A percentile compares a stretch with the other conserved stretches of the same genome.
phyloP scores from a whole-genome alignment of 2,113 vertebrate species.

The Amazona guildingii region DNA sequence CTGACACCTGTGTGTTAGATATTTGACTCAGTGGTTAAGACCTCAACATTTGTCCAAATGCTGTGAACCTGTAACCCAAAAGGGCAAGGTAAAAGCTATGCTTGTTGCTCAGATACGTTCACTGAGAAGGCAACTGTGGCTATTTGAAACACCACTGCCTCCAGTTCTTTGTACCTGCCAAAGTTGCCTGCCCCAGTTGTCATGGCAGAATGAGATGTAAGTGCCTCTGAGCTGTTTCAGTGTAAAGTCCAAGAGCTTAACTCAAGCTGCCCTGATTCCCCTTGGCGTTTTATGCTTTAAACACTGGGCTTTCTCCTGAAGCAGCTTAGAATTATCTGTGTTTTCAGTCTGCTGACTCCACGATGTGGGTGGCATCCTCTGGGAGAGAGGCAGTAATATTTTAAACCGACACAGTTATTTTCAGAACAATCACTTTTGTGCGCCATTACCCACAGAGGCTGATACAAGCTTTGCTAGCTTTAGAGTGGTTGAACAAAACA shows the following conservation, averaged over 20 bases:
- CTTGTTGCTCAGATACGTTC: neutral
- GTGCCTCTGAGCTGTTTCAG: neutral
- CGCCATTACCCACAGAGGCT: neutral
- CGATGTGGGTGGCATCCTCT: conserved; percentile 33
- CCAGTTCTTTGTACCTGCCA: neutral
- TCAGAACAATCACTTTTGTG: neutral
- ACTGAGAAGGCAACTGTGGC: neutral
- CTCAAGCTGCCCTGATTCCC: neutral
- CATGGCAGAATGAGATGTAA: neutral
- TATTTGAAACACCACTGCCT: neutral
- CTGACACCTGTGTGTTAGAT: neutral
- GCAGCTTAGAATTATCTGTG: neutral
- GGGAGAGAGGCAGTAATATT: conserved; percentile 13
- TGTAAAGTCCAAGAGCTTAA: neutral
- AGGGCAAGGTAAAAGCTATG: fast-evolving
- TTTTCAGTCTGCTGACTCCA: conserved; percentile 8
- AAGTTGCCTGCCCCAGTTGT: neutral
- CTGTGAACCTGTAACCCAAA: neutral
- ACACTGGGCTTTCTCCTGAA: neutral
- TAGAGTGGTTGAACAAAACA: neutral
- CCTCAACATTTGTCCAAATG: neutral
- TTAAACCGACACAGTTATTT: neutral
- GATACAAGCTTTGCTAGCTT: neutral
- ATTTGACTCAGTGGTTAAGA: neutral
- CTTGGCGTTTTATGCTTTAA: neutral